Evolutionary conservation across 92 coral and sea anemone genomes (phyloP).

Genomic region (Umimayanthus chanpuru): DNA sequence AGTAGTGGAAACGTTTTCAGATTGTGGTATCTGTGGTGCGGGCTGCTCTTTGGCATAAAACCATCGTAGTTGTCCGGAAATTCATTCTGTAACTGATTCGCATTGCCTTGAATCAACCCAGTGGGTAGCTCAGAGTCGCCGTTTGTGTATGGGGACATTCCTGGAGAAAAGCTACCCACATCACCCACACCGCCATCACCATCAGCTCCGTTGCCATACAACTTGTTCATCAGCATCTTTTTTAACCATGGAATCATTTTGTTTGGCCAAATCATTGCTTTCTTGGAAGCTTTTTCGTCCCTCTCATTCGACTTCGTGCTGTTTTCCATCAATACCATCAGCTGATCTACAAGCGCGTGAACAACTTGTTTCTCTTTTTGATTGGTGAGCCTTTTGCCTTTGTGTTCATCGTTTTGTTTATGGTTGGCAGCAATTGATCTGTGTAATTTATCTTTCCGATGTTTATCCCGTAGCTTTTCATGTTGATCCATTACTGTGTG

Average conservation of each 20-base stretch:
- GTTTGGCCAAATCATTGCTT: slow-evolving; percentile 95
- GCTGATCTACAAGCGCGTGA: slow-evolving; percentile 28
- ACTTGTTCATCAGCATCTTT: slow-evolving; percentile 66
- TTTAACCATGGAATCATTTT: slow-evolving; percentile 82
- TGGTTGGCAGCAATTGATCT: background rate
- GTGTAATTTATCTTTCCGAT: background rate
- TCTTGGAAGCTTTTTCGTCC: slow-evolving; percentile 51
- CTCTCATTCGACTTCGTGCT: background rate
- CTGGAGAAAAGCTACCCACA: background rate
- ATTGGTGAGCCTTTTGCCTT: background rate
- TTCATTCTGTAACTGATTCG: slow-evolving; percentile 47
- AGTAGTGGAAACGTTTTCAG: slow-evolving; percentile 70
- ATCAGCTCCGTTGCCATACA: slow-evolving; percentile 44
- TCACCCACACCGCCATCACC: background rate
- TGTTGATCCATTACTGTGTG: background rate
- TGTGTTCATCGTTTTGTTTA: background rate
- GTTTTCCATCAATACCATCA: slow-evolving; percentile 31
- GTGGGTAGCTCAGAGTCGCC: slow-evolving; percentile 39
- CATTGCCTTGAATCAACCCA: slow-evolving; percentile 3
- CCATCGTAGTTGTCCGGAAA: slow-evolving; percentile 61
- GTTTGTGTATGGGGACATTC: background rate
- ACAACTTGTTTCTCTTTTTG: slow-evolving; percentile 23
- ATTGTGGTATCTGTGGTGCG: slow-evolving; percentile 39
- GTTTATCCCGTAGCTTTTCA: background rate
- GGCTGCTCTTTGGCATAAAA: slow-evolving; percentile 33